Evolutionary conservation across 1,140 invertebrate species (phyloP).

Genomic region (Ceratoteleas bidentatus): DNA sequence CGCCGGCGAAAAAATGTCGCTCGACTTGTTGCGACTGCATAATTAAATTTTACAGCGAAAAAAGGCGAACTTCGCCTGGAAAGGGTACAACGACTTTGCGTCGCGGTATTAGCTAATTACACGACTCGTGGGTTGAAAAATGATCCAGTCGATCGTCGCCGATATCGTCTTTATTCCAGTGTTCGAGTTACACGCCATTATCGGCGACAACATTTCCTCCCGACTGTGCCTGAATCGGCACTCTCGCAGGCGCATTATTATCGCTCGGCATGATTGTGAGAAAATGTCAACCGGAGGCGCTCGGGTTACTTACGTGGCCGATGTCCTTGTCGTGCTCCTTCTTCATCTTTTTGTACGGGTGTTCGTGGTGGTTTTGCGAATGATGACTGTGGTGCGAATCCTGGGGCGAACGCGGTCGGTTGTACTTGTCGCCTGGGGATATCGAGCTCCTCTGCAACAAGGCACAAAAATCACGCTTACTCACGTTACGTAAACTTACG

Average conservation of each 20-base stretch:
- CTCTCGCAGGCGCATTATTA: constrained; percentile 46
- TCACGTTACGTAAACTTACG: constrained; percentile 40
- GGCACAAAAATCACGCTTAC: constrained; percentile 42
- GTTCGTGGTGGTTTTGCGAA: constrained; percentile 80
- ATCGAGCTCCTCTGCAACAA: constrained; percentile 87
- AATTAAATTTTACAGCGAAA: not conserved
- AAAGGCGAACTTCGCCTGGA: not conserved
- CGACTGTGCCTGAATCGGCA: constrained; percentile 6
- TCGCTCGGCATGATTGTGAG: constrained; percentile 55
- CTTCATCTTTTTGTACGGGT: constrained; percentile 79
- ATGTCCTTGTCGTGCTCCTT: constrained; percentile 80
- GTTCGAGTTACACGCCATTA: constrained; percentile 7
- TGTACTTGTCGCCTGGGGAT: constrained; percentile 80
- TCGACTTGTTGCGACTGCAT: no score
- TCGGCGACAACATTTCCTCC: constrained; percentile 8
- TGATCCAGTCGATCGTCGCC: not conserved
- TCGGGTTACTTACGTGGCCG: constrained; percentile 76
- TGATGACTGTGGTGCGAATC: constrained; percentile 79
- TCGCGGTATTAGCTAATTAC: not conserved
- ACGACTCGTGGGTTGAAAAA: not conserved
- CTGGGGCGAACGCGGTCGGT: constrained; percentile 86
- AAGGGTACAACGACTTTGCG: not conserved
- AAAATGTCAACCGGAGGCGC: constrained; percentile 29
- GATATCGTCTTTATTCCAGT: not conserved
- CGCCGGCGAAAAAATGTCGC: no score